A percentile compares a stretch with the other conserved stretches of the same genome.
Evolutionary conservation across 2,113 vertebrate genomes (phyloP).

Genomic region (Mugil cephalus): DNA sequence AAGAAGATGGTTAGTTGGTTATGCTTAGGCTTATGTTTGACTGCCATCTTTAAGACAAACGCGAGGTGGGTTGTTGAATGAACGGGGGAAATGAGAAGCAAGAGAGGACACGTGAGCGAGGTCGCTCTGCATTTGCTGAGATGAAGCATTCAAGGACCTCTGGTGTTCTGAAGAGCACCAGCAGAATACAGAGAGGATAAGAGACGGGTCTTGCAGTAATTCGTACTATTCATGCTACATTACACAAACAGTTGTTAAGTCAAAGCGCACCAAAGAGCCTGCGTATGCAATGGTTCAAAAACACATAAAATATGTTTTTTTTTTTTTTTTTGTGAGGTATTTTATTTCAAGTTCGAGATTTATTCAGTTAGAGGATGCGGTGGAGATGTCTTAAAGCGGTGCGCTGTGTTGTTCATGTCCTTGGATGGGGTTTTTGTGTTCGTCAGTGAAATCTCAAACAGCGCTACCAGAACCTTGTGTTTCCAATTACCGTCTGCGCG

Average conservation of each 20-base stretch:
- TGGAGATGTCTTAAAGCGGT: constrained; percentile 9
- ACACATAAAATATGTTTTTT: constrained; percentile 17
- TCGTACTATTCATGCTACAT: constrained; percentile 76
- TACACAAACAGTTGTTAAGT: constrained; percentile 68
- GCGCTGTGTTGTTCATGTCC: background rate
- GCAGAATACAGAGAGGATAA: constrained; percentile 57
- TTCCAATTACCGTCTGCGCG: constrained; percentile 38
- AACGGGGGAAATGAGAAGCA: constrained; percentile 32
- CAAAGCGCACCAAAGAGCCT: constrained; percentile 47
- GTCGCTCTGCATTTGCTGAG: constrained; percentile 41
- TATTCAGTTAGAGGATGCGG: constrained; percentile 5
- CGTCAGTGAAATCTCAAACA: constrained; percentile 24
- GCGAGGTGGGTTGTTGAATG: constrained; percentile 20
- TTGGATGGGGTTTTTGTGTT: constrained; percentile 12
- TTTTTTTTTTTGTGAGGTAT: constrained; percentile 24
- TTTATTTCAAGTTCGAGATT: constrained; percentile 11
- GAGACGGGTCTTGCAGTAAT: constrained; percentile 61
- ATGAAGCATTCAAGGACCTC: constrained; percentile 51
- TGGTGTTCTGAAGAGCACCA: constrained; percentile 41
- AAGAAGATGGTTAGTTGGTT: constrained; percentile 56
- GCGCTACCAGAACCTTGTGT: constrained; percentile 4
- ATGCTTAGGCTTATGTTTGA: constrained; percentile 20
- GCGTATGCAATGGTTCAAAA: constrained; percentile 55
- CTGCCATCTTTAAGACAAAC: constrained; percentile 31
- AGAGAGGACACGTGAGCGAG: constrained; percentile 34